Conservation (phyloP, 2,113 vertebrate species). For the Manacus vitellinus region DNA sequence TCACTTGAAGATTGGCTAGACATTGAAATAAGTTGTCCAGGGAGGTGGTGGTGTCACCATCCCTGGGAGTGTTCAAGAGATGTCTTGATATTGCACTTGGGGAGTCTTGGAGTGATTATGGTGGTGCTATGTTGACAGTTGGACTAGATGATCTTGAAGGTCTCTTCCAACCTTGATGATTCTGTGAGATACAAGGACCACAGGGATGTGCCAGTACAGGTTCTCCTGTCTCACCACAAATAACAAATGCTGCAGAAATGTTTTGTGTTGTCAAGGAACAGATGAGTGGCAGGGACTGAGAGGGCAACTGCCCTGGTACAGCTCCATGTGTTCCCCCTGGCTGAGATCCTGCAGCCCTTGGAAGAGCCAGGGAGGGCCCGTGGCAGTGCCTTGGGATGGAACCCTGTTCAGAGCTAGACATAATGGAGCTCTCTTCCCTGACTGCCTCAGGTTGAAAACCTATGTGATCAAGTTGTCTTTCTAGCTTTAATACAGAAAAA, state of each 20-base stretch:
- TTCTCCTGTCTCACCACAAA: not conserved
- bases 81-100: not conserved
- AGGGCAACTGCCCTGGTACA: not conserved
- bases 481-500: not conserved
- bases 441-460: not conserved
- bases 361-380: not conserved
- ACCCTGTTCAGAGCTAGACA: not conserved
- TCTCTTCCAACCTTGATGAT: not conserved
- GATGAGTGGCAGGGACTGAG: not conserved
- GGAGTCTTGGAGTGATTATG: not conserved
- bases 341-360: not conserved
- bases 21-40: not conserved
- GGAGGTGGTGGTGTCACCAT: not conserved
- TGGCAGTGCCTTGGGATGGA: not conserved
- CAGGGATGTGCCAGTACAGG: not conserved
- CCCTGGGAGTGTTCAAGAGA: not conserved
- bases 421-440: not conserved
- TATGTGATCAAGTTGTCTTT: not conserved
- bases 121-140: not conserved
- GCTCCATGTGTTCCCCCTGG: not conserved
- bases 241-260: not conserved
- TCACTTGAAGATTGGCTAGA: not conserved
- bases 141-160: not conserved
- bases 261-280: not conserved
- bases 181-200: not conserved